Base-by-base conservation (phyloP, 2,113 vertebrate species). In the Polyodon spathula region DNA sequence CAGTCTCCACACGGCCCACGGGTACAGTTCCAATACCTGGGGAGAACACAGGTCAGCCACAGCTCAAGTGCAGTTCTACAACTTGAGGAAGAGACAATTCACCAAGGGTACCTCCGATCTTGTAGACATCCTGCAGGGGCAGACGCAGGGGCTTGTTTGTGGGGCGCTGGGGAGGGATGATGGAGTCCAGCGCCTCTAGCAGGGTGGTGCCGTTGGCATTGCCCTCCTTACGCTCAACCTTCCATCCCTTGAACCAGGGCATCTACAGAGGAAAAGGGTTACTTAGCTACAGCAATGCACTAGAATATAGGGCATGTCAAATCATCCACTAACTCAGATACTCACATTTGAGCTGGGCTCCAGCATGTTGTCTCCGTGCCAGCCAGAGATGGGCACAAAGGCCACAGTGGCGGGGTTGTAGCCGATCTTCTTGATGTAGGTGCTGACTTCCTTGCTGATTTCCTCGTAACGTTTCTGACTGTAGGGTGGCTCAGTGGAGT, bases 111-210 rank as follows among this genome's bases (percentile, higher is more conserved):
- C 83, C 84, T 59, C 84, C 84, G 2, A 86, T 88, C 64, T 90
- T 88, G 82, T 89, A 89, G 74, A 89, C 88, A 1, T 89, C 88
- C 82, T 89, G 86, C 71, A 89, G 82, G 63, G 85, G 81, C 66
- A 87, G 84, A 66, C 78, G 70, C 4, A 86, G 82, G 67, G 87
- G 60, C 72, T 88, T 88, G 66, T 88, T 76, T 0, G 77, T 85
- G 67, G 86, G 86, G 5, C 76, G 79, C 50, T 58, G 3, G 0
- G 87, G 83, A 2, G 83, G 81, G 55, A 80, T 57, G 73, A 88
- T 86, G 59, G 82, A 76, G 59, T 89, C 86, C 39, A 90, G 80
- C 39, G 85, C 81, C 40, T 87, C 87, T 57, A 86, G 74, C 37
- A 88, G 78, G 0, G 69, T 89, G 16, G 51, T 68, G 9, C 85